phyloP scores from a whole-genome alignment of 2,113 vertebrate species.

The Hoplias malabaricus region DNA sequence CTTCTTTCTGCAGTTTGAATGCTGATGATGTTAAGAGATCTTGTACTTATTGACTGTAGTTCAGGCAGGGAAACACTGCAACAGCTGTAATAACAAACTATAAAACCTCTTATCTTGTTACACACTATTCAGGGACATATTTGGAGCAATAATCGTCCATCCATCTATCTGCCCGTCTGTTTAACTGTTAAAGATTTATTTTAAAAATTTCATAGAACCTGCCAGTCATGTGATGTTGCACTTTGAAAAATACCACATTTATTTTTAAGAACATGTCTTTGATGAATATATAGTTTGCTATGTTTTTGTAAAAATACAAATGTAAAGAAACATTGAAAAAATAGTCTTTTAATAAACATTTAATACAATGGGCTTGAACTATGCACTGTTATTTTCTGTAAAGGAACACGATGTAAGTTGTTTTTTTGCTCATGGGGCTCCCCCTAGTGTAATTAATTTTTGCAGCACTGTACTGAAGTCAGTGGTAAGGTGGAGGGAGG shows the following conservation, averaged over 20 bases:
- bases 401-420: no score
- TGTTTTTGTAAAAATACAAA: neutral
- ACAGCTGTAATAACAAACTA: neutral
- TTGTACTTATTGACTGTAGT: neutral
- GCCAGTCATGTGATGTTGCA: constrained; percentile 5
- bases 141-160: neutral
- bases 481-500: no score
- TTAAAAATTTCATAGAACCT: neutral
- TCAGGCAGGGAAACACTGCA: neutral
- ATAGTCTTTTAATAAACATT: neutral
- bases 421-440: no score
- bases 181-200: constrained; percentile 6
- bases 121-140: constrained; percentile 16
- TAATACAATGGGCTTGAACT: neutral
- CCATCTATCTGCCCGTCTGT: neutral
- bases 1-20: neutral
- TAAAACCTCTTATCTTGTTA: constrained; percentile 17
- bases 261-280: neutral
- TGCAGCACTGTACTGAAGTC: no score
- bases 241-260: neutral
- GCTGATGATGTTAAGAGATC: neutral
- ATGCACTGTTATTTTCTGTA: no score
- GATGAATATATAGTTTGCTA: neutral
- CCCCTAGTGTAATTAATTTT: no score
- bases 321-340: neutral